These are phyloP conservation scores for Arctia plantaginis DNA, from an alignment of 2,888 invertebrate genomes.

Conservation along the genomic window DNA sequence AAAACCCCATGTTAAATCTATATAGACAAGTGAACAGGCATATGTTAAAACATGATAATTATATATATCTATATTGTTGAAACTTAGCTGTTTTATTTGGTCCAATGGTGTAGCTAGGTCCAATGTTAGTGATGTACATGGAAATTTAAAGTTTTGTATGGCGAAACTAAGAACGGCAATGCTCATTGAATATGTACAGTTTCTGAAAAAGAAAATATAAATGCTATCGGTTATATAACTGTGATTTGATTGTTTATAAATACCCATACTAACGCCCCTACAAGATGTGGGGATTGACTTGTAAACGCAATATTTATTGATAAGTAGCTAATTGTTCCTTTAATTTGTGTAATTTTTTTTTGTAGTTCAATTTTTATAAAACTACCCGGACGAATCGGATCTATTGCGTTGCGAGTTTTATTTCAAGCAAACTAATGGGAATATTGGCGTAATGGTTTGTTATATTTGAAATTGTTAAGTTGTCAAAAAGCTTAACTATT, in stretches of 20 bases:
- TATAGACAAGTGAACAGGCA: constrained; percentile 48
- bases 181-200: constrained; percentile 47
- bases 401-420: background rate
- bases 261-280: background rate
- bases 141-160: constrained; percentile 59
- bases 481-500: background rate
- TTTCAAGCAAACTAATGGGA: background rate
- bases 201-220: constrained; percentile 39
- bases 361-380: background rate
- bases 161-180: constrained; percentile 56
- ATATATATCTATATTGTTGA: constrained; percentile 76
- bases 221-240: constrained; percentile 9
- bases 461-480: background rate
- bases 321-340: background rate
- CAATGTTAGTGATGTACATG: constrained; percentile 79
- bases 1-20: constrained; percentile 29
- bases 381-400: too few relatives aligned
- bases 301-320: background rate
- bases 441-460: background rate
- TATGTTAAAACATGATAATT: constrained; percentile 67
- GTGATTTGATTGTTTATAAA: constrained; percentile 15
- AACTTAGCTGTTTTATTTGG: constrained; percentile 84
- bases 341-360: background rate
- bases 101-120: constrained; percentile 73
- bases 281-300: background rate